A percentile compares a stretch with the other conserved stretches of the same genome.
Conservation (phyloP, 2,888 invertebrate genomes). For the Pseudococcus viburni region DNA sequence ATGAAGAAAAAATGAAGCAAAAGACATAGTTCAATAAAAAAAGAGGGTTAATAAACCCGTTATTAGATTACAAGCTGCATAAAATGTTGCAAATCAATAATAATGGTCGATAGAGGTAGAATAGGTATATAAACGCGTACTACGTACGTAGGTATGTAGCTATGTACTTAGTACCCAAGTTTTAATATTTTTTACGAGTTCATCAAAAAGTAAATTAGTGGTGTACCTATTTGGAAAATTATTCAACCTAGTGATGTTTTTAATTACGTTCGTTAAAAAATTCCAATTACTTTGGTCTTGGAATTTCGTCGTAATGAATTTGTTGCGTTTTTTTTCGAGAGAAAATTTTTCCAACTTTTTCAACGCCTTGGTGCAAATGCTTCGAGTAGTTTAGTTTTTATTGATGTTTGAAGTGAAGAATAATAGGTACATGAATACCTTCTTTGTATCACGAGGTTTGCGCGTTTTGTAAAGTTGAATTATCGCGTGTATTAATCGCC, state of each 20-base stretch:
- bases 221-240: constrained; percentile 18
- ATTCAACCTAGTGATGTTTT: background rate
- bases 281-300: background rate
- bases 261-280: constrained; percentile 13
- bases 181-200: background rate
- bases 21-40: constrained; percentile 24
- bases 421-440: too few species aligned
- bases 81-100: constrained; percentile 36
- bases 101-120: background rate
- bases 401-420: background rate
- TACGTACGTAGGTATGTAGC: constrained; percentile 3
- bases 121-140: background rate
- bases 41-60: constrained; percentile 7
- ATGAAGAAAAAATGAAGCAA: background rate
- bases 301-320: background rate
- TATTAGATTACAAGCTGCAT: constrained; percentile 22
- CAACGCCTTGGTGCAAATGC: background rate
- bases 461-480: too few species aligned
- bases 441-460: too few species aligned
- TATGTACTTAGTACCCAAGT: background rate
- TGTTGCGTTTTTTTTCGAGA: background rate
- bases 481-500: too few species aligned
- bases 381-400: background rate
- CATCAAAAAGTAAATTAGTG: background rate
- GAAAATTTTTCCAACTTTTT: background rate